A percentile compares a stretch with the other conserved stretches of the same genome.
Evolutionary conservation across 2,797 vertebrate genomes (phyloP).

Genomic region (Pangasius sanitwongsei): DNA sequence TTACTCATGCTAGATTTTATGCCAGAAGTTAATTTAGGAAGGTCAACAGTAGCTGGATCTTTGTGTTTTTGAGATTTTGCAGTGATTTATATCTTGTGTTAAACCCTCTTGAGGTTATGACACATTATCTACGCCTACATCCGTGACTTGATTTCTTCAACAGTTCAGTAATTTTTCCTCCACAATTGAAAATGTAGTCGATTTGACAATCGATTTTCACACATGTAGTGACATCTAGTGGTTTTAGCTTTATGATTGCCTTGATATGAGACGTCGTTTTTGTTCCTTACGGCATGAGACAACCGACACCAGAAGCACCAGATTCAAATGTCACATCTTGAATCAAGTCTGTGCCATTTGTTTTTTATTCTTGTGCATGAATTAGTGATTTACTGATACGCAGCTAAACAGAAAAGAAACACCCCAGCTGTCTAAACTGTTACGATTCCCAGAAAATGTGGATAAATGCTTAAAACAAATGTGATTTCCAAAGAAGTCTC

Average conservation of each 20-base stretch:
- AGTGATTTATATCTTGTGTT: not conserved
- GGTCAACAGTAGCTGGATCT: not conserved
- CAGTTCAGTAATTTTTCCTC: not conserved
- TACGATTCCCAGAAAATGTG: not conserved
- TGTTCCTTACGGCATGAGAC: not conserved
- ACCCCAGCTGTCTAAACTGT: not conserved
- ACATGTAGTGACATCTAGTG: constrained; percentile 9
- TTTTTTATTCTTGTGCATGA: not conserved
- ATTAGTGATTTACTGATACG: not conserved
- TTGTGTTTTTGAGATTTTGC: not conserved
- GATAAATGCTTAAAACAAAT: not conserved
- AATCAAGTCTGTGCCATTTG: not conserved
- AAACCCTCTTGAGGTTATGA: not conserved
- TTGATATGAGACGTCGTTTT: not conserved
- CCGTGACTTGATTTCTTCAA: not conserved
- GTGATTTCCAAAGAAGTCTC: not conserved
- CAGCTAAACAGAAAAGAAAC: not conserved
- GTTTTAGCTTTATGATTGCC: not conserved
- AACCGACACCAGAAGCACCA: not conserved
- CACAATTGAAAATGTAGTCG: not conserved
- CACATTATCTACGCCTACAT: not conserved
- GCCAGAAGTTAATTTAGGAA: not conserved
- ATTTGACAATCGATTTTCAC: not conserved
- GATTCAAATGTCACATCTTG: not conserved
- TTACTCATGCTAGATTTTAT: not conserved